These are phyloP conservation scores for Leucania comma DNA, from an alignment of 2,888 invertebrate species.

Conservation along the genomic window DNA sequence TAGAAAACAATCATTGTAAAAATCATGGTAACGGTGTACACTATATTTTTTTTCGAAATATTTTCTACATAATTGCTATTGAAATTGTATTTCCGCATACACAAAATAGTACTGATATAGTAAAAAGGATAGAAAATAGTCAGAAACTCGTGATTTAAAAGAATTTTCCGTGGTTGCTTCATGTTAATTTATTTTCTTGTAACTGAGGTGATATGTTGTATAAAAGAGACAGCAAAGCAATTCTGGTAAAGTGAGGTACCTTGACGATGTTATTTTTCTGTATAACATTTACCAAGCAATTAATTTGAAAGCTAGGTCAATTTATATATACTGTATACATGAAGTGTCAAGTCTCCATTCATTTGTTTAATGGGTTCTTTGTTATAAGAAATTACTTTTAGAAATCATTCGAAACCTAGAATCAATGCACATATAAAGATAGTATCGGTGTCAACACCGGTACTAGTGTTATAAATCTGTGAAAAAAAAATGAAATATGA, in stretches of 20 bases:
- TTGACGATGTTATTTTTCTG: slow-evolving; percentile 15
- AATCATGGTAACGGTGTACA: slow-evolving; percentile 10
- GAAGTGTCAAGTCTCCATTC: neutral
- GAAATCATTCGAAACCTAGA: neutral
- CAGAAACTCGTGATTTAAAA: slow-evolving; percentile 24
- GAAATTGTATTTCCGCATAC: slow-evolving; percentile 47
- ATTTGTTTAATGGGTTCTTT: slow-evolving; percentile 26
- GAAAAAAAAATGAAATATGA: no score
- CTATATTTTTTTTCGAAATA: slow-evolving; percentile 30
- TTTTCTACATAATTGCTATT: slow-evolving; percentile 24
- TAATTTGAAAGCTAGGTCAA: slow-evolving; percentile 24
- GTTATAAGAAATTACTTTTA: neutral
- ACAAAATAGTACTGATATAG: slow-evolving; percentile 17
- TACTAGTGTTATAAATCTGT: no score
- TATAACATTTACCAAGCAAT: slow-evolving; percentile 22
- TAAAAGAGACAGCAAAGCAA: neutral
- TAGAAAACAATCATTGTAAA: slow-evolving; percentile 21
- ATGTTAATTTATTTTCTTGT: neutral
- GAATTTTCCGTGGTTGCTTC: neutral
- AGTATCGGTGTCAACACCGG: neutral
- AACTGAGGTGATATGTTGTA: neutral
- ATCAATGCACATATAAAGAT: neutral
- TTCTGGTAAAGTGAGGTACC: neutral
- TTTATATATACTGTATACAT: neutral
- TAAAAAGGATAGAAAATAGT: slow-evolving; percentile 47